These are phyloP conservation scores for Acrossocheilus wenchowensis DNA, from an alignment of 2,797 vertebrate species.

Conservation along the genomic window DNA sequence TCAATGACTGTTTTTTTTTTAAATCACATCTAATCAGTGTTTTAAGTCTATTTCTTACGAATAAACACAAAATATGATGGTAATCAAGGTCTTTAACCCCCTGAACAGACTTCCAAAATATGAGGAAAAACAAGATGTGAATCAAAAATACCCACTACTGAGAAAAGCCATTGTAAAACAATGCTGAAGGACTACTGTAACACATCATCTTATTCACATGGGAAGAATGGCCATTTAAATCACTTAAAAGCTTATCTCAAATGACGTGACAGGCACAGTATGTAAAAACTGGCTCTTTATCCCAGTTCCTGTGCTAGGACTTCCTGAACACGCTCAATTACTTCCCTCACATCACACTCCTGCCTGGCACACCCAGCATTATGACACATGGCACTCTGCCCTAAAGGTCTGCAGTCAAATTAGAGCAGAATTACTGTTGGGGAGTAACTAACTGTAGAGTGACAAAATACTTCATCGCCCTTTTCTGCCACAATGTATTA, in stretches of 20 bases:
- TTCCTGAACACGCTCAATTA: conserved; percentile 66
- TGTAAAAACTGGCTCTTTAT: conserved; percentile 19
- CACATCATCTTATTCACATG: background rate
- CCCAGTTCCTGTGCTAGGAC: conserved; percentile 56
- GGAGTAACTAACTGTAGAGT: conserved; percentile 20
- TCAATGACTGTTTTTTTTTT: background rate
- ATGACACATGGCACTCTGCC: conserved; percentile 48
- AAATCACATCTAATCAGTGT: background rate
- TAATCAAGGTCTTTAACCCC: background rate
- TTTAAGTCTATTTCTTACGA: background rate
- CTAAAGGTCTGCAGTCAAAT: conserved; percentile 36
- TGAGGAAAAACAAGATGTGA: background rate
- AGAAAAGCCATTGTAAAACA: background rate
- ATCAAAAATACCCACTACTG: background rate
- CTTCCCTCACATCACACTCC: conserved; percentile 63
- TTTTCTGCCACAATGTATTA: conserved; percentile 9
- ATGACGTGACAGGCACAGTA: conserved; percentile 2
- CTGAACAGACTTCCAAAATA: background rate
- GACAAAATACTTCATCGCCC: background rate
- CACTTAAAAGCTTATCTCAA: conserved; percentile 36
- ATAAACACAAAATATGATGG: background rate
- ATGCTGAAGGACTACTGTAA: background rate
- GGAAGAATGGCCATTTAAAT: conserved; percentile 33
- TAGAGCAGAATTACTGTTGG: conserved; percentile 6
- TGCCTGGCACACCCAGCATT: conserved; percentile 53